Evolutionary conservation across 2,888 invertebrate genomes (phyloP), one percentile per base, ranked within the genome.

Genomic region (Parelbella ahira): DNA sequence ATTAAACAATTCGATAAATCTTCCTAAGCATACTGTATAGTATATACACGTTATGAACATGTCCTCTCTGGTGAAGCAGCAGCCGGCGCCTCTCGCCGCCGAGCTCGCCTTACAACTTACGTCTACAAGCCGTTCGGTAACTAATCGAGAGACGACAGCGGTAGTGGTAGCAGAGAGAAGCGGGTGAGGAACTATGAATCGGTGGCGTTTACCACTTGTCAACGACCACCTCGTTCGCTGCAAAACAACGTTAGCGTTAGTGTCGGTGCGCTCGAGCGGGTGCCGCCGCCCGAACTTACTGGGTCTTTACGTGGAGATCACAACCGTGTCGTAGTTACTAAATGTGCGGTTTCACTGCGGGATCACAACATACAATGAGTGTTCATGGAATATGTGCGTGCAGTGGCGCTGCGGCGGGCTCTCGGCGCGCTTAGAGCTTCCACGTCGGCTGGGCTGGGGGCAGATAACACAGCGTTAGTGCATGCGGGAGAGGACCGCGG

Each of bases 201-300:
- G 72, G 80, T 84, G 83, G 82, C 69, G 78, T 75, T 87, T 89
- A 89, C 92, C 91, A 92, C 89, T 90, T 92, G 89, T 91, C 90
- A 88, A 90, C 72, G 87, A 92, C 92, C 84, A 80, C 86, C 75
- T 92, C 92, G 88, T 91, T 90, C 90, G 89, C 92, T 92, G 91
- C 74, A 91, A 91, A 88, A 88, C 71, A 87, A 84, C 73, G 77
- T 59, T 68, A 78, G 69, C 58, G 79, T 83, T 86, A 83, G 76
- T 74, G 70, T 64, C 47, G 62, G 63, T 57, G 59, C 71, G 72
- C 56, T 62, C 72, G 73, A 63, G 65, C 76, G 75, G 65, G 59
- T 65, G 68, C 62, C 59, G 72, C 72, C 72, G 71, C 68, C 75
- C 75, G 72, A 77, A 80, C 83, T 84, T 79, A 81, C 80, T 65